Percentiles rank a stretch among this genome's conserved stretches.
Conservation (phyloP, 2,797 vertebrate genomes). For the Catharus ustulatus region DNA sequence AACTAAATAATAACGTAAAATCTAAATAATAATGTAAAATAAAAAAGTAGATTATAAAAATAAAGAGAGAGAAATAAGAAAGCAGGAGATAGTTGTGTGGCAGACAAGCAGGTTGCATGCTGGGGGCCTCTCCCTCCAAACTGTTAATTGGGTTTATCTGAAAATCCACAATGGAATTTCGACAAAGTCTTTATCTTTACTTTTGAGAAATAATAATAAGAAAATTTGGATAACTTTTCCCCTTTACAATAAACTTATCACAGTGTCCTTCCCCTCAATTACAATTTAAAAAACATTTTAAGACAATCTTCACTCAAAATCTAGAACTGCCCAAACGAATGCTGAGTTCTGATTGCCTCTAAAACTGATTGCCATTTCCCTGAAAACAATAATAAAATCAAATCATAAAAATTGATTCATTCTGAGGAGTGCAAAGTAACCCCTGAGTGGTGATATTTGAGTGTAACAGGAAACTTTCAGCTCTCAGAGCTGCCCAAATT, state of each 20-base stretch:
- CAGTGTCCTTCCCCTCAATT: not conserved
- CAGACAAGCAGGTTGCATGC: not conserved
- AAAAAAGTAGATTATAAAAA: not conserved
- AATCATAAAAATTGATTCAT: accelerated
- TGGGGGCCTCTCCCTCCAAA: not conserved
- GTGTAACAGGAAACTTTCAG: accelerated
- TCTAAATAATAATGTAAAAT: too few species aligned
- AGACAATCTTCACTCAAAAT: not conserved
- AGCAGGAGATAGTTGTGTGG: accelerated
- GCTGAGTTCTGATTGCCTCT: not conserved
- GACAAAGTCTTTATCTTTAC: not conserved
- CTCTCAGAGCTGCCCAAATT: not conserved
- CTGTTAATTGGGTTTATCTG: not conserved
- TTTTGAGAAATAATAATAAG: not conserved
- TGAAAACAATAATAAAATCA: not conserved
- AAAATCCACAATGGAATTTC: not conserved
- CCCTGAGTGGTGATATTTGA: not conserved
- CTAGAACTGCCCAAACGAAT: not conserved
- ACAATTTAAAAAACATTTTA: not conserved
- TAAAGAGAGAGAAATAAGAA: not conserved
- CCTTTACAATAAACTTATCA: not conserved
- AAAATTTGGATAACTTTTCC: not conserved
- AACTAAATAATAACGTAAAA: not conserved
- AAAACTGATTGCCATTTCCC: not conserved
- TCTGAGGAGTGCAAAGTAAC: not conserved